Evolutionary conservation across 2,113 vertebrate genomes (phyloP).

Genomic region (Ptychochromis oligacanthus): DNA sequence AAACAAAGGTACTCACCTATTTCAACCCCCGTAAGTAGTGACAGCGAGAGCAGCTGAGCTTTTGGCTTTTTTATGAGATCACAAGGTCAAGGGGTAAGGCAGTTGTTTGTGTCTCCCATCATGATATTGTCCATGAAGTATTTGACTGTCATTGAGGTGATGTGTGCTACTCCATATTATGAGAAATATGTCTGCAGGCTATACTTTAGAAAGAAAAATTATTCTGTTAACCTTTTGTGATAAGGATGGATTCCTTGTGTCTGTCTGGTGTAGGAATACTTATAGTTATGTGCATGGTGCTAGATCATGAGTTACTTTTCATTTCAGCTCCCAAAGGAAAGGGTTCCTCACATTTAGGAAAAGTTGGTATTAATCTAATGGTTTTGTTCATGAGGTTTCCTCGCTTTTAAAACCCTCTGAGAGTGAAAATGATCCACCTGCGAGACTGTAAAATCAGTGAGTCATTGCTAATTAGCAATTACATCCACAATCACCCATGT

Average conservation of each 20-base stretch:
- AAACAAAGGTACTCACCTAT: slow-evolving; percentile 64
- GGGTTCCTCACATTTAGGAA: slow-evolving; percentile 3
- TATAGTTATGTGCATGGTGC: not conserved
- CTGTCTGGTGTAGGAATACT: not conserved
- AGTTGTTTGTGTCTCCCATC: slow-evolving; percentile 54
- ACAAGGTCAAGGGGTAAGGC: slow-evolving; percentile 43
- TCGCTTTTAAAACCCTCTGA: slow-evolving; percentile 33
- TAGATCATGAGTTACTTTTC: slow-evolving; percentile 31
- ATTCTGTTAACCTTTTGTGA: slow-evolving; percentile 40
- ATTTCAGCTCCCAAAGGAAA: slow-evolving; percentile 22
- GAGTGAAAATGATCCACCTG: slow-evolving; percentile 57
- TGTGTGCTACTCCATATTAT: slow-evolving; percentile 30
- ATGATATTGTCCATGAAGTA: slow-evolving; percentile 48
- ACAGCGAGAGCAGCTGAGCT: not conserved
- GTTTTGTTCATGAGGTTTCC: slow-evolving; percentile 39
- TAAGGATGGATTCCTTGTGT: slow-evolving; percentile 25
- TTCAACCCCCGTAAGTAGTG: slow-evolving; percentile 5
- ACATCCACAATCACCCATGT: slow-evolving; percentile 72
- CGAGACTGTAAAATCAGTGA: slow-evolving; percentile 58
- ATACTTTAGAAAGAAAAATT: slow-evolving; percentile 46
- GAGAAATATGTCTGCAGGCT: slow-evolving; percentile 23
- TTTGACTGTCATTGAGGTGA: slow-evolving; percentile 18
- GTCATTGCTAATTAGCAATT: slow-evolving; percentile 76
- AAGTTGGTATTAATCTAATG: slow-evolving; percentile 41
- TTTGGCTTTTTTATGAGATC: slow-evolving; percentile 44